These are phyloP conservation scores for Drosophila kambysellisi DNA, from an alignment of 2,888 invertebrate genomes.

Conservation along the genomic window DNA sequence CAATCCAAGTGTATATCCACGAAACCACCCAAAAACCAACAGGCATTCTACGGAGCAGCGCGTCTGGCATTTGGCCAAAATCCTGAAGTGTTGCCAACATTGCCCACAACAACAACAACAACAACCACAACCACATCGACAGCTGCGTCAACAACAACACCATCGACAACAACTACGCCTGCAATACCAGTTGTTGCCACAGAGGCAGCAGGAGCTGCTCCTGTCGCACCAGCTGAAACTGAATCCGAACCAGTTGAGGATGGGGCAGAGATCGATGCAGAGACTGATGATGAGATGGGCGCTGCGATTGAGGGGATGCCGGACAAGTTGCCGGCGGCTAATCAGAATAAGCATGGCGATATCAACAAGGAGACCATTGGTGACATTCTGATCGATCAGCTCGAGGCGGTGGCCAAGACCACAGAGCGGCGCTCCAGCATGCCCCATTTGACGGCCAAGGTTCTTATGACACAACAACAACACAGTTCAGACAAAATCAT, in stretches of 20 bases:
- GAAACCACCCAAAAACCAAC: conserved; percentile 76
- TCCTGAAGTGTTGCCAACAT: conserved; percentile 85
- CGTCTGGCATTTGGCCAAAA: conserved; percentile 86
- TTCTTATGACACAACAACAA: conserved; percentile 71
- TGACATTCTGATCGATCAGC: conserved; percentile 74
- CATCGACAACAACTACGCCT: conserved; percentile 62
- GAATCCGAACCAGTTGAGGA: conserved; percentile 40
- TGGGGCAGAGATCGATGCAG: conserved; percentile 43
- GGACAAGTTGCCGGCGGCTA: conserved; percentile 49
- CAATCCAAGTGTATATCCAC: conserved; percentile 78
- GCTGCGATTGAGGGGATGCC: conserved; percentile 48
- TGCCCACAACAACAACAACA: conserved; percentile 71
- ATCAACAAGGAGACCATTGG: conserved; percentile 81
- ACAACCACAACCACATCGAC: conserved; percentile 68
- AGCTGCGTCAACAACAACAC: conserved; percentile 63
- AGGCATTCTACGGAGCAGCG: conserved; percentile 88
- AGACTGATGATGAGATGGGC: conserved; percentile 9
- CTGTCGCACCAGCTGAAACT: conserved; percentile 4
- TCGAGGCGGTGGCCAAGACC: conserved; percentile 75
- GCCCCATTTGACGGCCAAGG: conserved; percentile 82
- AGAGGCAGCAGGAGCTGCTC: conserved; percentile 39
- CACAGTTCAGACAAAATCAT: conserved; percentile 8
- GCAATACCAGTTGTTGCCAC: conserved; percentile 49
- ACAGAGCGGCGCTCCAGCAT: conserved; percentile 80
- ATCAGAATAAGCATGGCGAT: conserved; percentile 48